phyloP scores from a whole-genome alignment of 2,797 vertebrate genomes.

The Artibeus lituratus region DNA sequence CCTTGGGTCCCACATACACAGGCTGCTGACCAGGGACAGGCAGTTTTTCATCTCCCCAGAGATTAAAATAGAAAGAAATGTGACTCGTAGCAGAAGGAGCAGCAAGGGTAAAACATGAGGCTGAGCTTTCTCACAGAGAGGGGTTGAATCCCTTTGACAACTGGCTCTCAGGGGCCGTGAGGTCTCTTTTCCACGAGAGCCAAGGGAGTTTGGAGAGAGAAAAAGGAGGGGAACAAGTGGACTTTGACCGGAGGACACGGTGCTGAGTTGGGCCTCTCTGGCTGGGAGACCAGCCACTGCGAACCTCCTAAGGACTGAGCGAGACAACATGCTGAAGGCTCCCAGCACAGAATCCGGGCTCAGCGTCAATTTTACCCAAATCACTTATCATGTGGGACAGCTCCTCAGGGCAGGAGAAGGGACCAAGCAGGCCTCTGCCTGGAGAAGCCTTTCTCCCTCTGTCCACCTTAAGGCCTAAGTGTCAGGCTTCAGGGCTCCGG shows the following conservation, averaged over 20 bases:
- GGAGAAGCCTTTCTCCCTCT: background rate
- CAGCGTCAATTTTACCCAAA: background rate
- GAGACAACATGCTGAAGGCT: accelerated
- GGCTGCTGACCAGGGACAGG: background rate
- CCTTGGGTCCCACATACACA: background rate
- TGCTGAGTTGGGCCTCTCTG: background rate
- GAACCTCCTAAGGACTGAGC: background rate
- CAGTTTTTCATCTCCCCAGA: background rate
- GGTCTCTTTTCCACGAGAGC: background rate
- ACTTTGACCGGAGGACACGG: background rate
- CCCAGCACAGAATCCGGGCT: background rate
- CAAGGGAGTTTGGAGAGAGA: background rate
- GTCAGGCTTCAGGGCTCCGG: background rate
- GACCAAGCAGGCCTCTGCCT: background rate
- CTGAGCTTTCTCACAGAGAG: background rate
- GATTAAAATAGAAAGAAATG: background rate
- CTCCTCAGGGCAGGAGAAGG: background rate
- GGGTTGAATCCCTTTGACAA: constrained; percentile 47
- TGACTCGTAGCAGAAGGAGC: background rate
- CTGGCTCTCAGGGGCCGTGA: background rate
- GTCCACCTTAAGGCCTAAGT: background rate
- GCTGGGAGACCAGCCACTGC: background rate
- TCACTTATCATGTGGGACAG: background rate
- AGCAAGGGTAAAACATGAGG: background rate
- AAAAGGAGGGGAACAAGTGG: background rate